A percentile compares a stretch with the other conserved stretches of the same genome.
Evolutionary conservation across 2,797 vertebrate genomes (phyloP).

Genomic region (Muscicapa striata): DNA sequence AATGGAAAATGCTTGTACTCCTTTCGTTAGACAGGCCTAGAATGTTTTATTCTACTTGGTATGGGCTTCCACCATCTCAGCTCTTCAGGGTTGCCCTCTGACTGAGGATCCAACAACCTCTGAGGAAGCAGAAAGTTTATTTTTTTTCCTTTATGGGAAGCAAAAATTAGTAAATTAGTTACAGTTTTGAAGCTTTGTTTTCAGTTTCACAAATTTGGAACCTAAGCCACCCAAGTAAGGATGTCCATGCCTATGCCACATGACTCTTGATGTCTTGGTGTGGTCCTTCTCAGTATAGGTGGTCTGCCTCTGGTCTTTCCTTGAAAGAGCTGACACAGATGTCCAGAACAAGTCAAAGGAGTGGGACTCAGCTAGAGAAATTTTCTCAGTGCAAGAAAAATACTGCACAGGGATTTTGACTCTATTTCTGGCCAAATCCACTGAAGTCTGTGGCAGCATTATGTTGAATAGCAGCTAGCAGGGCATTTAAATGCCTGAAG

Average conservation of each 20-base stretch:
- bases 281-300: background rate
- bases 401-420: background rate
- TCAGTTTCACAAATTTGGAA: background rate
- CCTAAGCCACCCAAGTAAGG: background rate
- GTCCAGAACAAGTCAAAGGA: background rate
- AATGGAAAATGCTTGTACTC: rapidly evolving
- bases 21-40: background rate
- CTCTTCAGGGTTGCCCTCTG: background rate
- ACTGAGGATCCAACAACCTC: background rate
- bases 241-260: background rate
- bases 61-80: background rate
- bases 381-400: background rate
- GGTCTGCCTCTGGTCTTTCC: background rate
- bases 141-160: background rate
- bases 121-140: background rate
- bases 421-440: background rate
- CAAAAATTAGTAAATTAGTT: background rate
- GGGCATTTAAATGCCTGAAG: background rate
- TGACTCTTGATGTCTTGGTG: background rate
- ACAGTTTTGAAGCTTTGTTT: background rate
- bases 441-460: background rate
- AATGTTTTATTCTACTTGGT: background rate
- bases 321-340: background rate
- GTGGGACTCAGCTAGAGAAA: background rate
- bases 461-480: background rate